Evolutionary conservation across 1,140 invertebrate species (phyloP), one percentile per base, ranked within the genome.

Genomic region (Lasioglossum albipes): DNA sequence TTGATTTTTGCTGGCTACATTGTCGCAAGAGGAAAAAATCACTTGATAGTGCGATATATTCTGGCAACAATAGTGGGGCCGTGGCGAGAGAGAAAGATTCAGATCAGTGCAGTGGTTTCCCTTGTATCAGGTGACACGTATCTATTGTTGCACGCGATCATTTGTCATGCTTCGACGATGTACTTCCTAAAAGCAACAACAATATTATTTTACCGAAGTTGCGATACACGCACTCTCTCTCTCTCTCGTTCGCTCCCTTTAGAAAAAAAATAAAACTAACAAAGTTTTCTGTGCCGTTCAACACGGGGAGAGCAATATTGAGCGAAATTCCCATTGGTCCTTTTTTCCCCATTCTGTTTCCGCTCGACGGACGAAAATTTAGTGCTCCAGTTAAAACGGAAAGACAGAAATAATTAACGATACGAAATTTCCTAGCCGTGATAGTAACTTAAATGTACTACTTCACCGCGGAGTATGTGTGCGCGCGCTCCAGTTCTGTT

Each of bases 121-220:
- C 71, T 69, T 64, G 70, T 85, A 85, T 87, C 77, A 72, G 68
- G 41, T 74, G 83, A 82, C 84, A 76, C 67, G 27, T 57, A 84
- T 71, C 73, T 62, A 85, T 87, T 85, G 85, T 87, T 82, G 84
- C 49, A 31, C 36, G 18, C 20, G 65, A 73, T 79, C 81, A 83
- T 87, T 85, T 81, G 83, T 87, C 85, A 87, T 83, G 57, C 65
- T 80, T 59, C 69, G 67, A 59, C 75, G 67, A 86, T 70, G 78
- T 52, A 75, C 83, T 80, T 84, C 70, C 81, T 81, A 83, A 87
- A 87, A 85, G 71, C 79, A 84, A 85, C 76, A 81, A 81, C 81
- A 85, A 85, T 84, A 83, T 87, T 85, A 81, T 85, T 87, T 81
- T 68, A 77, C 69, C 81, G 72, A 79, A 85, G 78, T 78, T 59